These are phyloP conservation scores for Urocyon cinereoargenteus DNA, from an alignment of 2,797 vertebrate genomes.

Conservation along the genomic window DNA sequence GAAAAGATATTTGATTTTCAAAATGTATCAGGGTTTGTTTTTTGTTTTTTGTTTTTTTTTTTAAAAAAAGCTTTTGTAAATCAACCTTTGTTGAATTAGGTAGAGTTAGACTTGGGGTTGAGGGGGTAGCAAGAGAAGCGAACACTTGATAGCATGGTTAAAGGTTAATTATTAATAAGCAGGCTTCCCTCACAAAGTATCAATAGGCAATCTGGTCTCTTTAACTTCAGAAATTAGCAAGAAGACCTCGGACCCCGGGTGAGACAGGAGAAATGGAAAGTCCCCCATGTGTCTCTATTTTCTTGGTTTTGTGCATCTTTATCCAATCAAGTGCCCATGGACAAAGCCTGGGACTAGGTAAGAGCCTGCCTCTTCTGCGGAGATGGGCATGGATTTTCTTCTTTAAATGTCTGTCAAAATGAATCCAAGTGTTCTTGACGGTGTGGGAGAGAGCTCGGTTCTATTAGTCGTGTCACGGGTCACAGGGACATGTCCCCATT, in stretches of 20 bases:
- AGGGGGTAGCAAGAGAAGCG: constrained; percentile 62
- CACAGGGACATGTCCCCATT: not conserved
- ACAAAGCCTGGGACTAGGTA: constrained; percentile 86
- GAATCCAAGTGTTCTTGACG: not conserved
- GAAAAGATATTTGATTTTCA: constrained; percentile 56
- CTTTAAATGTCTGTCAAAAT: not conserved
- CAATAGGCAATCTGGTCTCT: constrained; percentile 79
- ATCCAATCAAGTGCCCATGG: constrained; percentile 74
- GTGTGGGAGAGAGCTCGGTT: not conserved
- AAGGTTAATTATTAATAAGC: constrained; percentile 90
- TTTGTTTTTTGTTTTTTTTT: not conserved
- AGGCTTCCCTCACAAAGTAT: constrained; percentile 76
- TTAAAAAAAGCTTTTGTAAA: constrained; percentile 39
- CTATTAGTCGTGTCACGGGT: not conserved
- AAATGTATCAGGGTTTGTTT: constrained; percentile 40
- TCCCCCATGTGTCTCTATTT: constrained; percentile 62
- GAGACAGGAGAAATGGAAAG: constrained; percentile 85
- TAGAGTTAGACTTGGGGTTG: constrained; percentile 34
- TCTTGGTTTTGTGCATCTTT: constrained; percentile 79
- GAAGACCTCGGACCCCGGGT: constrained; percentile 47
- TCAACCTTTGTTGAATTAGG: constrained; percentile 49
- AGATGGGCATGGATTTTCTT: not conserved
- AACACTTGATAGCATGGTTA: constrained; percentile 42
- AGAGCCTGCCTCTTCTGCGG: constrained; percentile 62
- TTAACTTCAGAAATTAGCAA: constrained; percentile 79